phyloP scores from a whole-genome alignment of 2,113 vertebrate species.

The Centropus bengalensis region DNA sequence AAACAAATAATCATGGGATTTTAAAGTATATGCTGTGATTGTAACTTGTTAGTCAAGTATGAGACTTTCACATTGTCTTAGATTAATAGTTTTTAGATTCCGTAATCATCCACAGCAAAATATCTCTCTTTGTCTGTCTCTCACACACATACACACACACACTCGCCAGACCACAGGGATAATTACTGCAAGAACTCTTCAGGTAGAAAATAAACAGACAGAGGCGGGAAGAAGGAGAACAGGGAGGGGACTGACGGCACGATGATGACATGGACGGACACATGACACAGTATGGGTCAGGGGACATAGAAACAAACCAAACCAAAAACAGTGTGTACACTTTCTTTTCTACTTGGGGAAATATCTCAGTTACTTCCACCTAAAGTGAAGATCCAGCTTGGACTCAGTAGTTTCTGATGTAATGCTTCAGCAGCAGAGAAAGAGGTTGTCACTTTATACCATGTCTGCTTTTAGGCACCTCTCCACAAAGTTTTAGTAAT shows the following conservation, averaged over 20 bases:
- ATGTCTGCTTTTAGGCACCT: neutral
- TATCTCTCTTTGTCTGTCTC: neutral
- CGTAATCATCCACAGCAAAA: neutral
- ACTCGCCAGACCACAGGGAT: neutral
- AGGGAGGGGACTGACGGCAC: no score
- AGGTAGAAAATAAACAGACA: neutral
- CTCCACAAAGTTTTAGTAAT: neutral
- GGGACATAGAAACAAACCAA: neutral
- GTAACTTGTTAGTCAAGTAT: neutral
- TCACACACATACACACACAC: neutral
- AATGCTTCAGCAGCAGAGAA: neutral
- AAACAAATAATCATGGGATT: neutral
- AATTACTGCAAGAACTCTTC: neutral
- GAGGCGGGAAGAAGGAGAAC: no score
- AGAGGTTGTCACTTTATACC: neutral
- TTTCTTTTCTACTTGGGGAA: neutral
- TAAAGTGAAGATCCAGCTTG: neutral
- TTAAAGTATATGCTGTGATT: neutral
- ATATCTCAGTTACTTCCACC: neutral
- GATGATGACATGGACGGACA: no score
- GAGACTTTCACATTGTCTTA: neutral
- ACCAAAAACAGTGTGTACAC: rapidly evolving
- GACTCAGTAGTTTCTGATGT: neutral
- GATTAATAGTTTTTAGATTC: neutral
- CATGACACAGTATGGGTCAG: no score